Percentiles rank a stretch among this genome's conserved stretches.
Conservation (phyloP, 2,797 vertebrate genomes). For the Coreius guichenoti region DNA sequence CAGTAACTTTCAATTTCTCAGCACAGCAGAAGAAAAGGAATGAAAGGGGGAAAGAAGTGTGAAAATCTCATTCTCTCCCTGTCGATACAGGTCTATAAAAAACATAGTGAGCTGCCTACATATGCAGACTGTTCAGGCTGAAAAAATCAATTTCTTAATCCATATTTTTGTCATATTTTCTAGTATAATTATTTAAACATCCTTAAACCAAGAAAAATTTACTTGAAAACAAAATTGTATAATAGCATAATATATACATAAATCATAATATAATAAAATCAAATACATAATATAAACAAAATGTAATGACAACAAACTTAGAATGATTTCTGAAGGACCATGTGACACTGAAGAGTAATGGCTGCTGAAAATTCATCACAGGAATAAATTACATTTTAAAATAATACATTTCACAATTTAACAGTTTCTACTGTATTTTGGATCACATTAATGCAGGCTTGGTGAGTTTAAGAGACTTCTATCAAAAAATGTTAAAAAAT, state of each 20-base stretch:
- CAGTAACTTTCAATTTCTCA: slow-evolving; percentile 38
- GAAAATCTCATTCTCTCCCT: slow-evolving; percentile 5
- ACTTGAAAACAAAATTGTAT: not conserved
- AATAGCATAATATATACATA: not conserved
- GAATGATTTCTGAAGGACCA: not conserved
- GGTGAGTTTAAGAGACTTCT: not conserved
- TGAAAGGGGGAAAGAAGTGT: slow-evolving; percentile 31
- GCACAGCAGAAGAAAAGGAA: slow-evolving; percentile 13
- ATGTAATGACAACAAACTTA: not conserved
- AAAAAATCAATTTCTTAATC: not conserved
- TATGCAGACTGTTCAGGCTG: not conserved
- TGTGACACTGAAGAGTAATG: not conserved
- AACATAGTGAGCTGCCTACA: not conserved
- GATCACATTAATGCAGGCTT: not conserved
- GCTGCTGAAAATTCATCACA: not conserved
- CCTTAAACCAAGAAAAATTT: not conserved
- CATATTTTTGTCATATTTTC: not conserved
- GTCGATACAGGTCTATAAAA: slow-evolving; percentile 18
- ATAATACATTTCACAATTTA: not conserved
- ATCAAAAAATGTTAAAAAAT: not conserved
- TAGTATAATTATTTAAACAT: not conserved
- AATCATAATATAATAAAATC: no score
- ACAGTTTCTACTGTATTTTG: not conserved
- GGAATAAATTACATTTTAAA: not conserved
- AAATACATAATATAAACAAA: no score